Conservation (phyloP, 2,113 vertebrate genomes). For the Ceyx cyanopectus region DNA sequence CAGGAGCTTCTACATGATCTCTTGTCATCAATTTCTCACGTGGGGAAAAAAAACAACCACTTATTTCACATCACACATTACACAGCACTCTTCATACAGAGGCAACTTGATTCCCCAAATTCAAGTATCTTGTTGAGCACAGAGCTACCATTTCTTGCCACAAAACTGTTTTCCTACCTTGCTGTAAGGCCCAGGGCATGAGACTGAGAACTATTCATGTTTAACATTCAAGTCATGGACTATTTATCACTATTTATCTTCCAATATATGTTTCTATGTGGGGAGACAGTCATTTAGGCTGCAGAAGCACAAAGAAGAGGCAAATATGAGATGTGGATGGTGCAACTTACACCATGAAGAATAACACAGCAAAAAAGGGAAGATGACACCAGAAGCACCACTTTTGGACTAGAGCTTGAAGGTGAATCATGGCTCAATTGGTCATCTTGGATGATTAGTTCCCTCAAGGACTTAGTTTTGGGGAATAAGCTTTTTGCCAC, state of each 20-base stretch:
- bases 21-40: not conserved
- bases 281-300: not conserved
- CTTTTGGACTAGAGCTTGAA: not conserved
- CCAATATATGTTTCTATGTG: not conserved
- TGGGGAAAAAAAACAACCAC: not conserved
- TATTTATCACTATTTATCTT: not conserved
- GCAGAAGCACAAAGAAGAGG: not conserved
- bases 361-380: not conserved
- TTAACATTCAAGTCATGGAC: not conserved
- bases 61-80: not conserved
- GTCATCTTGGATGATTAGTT: not conserved
- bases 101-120: not conserved
- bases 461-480: not conserved
- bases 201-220: not conserved
- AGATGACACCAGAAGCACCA: not conserved
- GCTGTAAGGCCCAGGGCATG: not conserved
- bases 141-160: not conserved
- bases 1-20: not conserved
- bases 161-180: not conserved
- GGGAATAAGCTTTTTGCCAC: not conserved
- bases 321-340: not conserved
- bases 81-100: not conserved
- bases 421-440: not conserved
- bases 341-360: not conserved
- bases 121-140: not conserved